Percentiles rank a stretch among this genome's conserved stretches.
phyloP scores from a whole-genome alignment of 2,888 invertebrate genomes.

The Tenthredo amoena region DNA sequence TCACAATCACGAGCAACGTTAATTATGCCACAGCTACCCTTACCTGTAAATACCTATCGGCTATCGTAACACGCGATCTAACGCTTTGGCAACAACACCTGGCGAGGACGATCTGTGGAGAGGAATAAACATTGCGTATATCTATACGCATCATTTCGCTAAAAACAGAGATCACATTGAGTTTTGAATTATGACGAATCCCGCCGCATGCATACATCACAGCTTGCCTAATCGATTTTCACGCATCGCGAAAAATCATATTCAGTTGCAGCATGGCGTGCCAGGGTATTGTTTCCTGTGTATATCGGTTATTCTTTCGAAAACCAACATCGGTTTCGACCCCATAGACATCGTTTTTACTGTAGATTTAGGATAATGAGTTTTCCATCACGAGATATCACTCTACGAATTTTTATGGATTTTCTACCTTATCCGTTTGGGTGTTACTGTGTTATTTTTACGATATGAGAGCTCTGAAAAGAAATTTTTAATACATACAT shows the following conservation, averaged over 20 bases:
- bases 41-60: slow-evolving; percentile 3
- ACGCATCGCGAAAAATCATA: not conserved
- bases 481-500: not conserved
- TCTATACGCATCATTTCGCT: too few relatives aligned
- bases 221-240: not conserved
- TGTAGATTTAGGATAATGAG: not conserved
- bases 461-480: not conserved
- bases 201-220: not conserved
- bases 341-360: not conserved
- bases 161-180: slow-evolving; percentile 6
- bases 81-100: slow-evolving; percentile 13
- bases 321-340: not conserved
- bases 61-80: slow-evolving; percentile 29
- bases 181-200: not conserved
- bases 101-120: not conserved
- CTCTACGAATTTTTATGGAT: not conserved
- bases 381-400: not conserved
- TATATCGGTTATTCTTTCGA: not conserved
- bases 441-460: not conserved
- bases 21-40: not conserved
- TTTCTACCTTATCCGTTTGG: not conserved
- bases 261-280: not conserved
- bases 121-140: slow-evolving; percentile 14
- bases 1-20: not conserved
- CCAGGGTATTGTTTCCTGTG: not conserved